phyloP scores from a whole-genome alignment of 2,797 vertebrate species.

The Syngnathus rostellatus region DNA sequence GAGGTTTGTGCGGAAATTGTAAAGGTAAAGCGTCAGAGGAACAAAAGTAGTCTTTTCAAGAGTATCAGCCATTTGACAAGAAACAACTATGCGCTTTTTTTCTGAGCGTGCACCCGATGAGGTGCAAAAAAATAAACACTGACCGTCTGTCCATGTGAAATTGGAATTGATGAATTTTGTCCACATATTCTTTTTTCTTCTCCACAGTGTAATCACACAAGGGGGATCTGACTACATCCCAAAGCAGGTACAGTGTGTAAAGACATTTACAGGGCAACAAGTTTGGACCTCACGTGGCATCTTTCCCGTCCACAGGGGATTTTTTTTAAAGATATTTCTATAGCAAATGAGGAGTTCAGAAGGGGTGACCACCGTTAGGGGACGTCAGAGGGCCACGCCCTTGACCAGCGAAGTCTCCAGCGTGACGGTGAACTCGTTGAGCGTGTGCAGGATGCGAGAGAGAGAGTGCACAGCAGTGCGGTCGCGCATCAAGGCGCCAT shows the following conservation, averaged over 20 bases:
- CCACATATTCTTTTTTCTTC: conserved; percentile 30
- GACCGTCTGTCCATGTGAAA: conserved; percentile 19
- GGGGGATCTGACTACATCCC: conserved; percentile 46
- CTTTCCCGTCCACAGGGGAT: conserved; percentile 14
- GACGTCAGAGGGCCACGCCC: conserved; percentile 85
- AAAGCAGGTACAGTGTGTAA: conserved; percentile 48
- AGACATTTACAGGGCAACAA: conserved; percentile 56
- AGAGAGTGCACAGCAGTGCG: conserved; percentile 79
- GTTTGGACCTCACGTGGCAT: conserved; percentile 12
- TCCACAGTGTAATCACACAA: conserved; percentile 67
- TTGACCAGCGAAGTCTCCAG: conserved; percentile 90
- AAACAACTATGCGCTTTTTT: neutral
- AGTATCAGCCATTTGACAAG: neutral
- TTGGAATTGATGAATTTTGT: conserved; percentile 16
- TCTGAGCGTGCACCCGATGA: neutral
- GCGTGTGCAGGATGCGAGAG: conserved; percentile 81
- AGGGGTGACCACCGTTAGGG: neutral
- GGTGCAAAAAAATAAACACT: neutral
- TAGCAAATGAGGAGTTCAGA: neutral
- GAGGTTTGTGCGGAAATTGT: neutral
- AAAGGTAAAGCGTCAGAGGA: neutral
- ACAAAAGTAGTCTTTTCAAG: neutral
- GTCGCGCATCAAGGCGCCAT: conserved; percentile 84
- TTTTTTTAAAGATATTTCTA: neutral
- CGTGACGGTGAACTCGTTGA: conserved; percentile 87